Evolutionary conservation across 2,888 invertebrate species (phyloP).

Genomic region (Chirona hameri): DNA sequence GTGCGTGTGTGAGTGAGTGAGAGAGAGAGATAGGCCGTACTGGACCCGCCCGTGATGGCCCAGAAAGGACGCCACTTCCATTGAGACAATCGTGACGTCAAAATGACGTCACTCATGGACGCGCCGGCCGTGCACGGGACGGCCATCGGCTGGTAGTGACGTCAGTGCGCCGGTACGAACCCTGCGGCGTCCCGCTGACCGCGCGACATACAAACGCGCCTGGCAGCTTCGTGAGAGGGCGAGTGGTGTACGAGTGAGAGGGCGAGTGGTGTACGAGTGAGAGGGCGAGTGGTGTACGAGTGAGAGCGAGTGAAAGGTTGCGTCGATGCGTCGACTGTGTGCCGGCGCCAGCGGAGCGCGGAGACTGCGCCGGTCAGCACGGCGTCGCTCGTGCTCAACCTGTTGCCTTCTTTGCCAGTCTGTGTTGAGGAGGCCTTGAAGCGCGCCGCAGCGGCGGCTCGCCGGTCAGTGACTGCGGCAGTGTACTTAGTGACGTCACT

Average conservation of each 20-base stretch:
- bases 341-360: background rate
- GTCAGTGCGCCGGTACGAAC: background rate
- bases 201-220: background rate
- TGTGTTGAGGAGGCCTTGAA: background rate
- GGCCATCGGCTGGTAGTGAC: background rate
- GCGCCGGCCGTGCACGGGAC: background rate
- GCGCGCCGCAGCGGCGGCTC: too few relatives aligned
- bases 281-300: too few relatives aligned
- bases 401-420: constrained; percentile 4
- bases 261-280: too few relatives aligned
- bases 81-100: background rate
- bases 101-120: background rate
- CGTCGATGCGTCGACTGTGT: background rate
- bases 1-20: background rate
- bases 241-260: background rate
- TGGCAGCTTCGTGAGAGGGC: background rate
- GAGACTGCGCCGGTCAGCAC: background rate
- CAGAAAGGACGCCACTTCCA: too few relatives aligned
- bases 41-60: background rate
- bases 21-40: background rate
- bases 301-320: background rate
- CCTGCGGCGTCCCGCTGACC: background rate
- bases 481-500: background rate
- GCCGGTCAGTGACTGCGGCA: background rate
- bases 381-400: background rate